Evolutionary conservation across 2,888 invertebrate species (phyloP).

Genomic region (Orthosia gothica): DNA sequence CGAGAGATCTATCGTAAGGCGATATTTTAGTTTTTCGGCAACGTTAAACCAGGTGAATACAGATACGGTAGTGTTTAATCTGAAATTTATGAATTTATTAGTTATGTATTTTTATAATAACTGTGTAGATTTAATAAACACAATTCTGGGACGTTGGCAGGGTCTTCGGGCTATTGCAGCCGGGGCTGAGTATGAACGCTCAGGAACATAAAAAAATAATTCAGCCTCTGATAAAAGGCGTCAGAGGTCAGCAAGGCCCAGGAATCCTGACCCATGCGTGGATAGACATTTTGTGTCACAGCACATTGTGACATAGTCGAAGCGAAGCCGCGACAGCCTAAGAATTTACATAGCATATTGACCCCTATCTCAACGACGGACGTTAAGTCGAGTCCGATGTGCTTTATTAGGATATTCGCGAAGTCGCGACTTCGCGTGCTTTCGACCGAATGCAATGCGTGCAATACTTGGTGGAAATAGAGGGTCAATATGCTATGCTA

Average conservation of each 20-base stretch:
- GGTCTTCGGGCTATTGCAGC: background rate
- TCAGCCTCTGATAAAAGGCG: too few relatives aligned
- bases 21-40: constrained; percentile 59
- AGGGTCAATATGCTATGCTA: too few relatives aligned
- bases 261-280: constrained; percentile 1
- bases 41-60: background rate
- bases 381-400: too few relatives aligned
- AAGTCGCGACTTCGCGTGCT: too few relatives aligned
- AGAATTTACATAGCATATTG: too few relatives aligned
- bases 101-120: constrained; percentile 36
- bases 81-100: constrained; percentile 31
- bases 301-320: too few relatives aligned
- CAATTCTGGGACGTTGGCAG: constrained; percentile 13
- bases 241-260: too few relatives aligned
- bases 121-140: constrained; percentile 9
- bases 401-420: too few relatives aligned
- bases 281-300: background rate
- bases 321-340: too few relatives aligned
- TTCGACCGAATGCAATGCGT: too few relatives aligned
- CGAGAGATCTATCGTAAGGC: constrained; percentile 22
- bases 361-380: too few relatives aligned
- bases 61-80: background rate
- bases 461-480: too few relatives aligned
- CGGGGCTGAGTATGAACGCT: background rate
- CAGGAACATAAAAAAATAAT: background rate